Evolutionary conservation across 2,888 invertebrate species (phyloP), one percentile per base, ranked within the genome.

Genomic region (Lycophotia porphyrea): DNA sequence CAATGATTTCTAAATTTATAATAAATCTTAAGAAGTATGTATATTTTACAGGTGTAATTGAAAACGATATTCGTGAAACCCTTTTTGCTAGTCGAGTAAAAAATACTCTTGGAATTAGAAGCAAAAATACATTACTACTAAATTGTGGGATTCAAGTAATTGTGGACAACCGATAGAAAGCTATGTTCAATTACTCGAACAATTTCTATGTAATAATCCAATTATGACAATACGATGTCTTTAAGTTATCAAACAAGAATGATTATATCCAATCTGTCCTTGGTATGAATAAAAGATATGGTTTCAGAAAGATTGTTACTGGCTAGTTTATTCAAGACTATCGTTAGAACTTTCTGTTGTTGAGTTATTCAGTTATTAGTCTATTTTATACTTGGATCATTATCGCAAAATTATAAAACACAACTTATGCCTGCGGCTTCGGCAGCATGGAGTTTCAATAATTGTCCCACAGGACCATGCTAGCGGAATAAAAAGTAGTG

Each of bases 181-280:
- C 11, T 74, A 15, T 60, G 47, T 68, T 63, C 49, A 78, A 81
- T 85, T 75, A 81, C 21, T 42, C 47, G 4, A 39, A 27, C 60
- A 61, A 76, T 79, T 85, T 74, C 64, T 44, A 34, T 27, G 18
- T 81, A 74, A 76, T 65, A 74, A 74, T 64, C 76, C 80, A 77
- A 75, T 83, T 75, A 75, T 52, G 69, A 34, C 60, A 31, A 74
- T 80, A 73, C 18, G 21, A 60, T 55, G 47, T 71, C 42, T 44
- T 61, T 44, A 78, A 69, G 65, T 72, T 65, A 55, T 34, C 15
- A 52, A 61, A 68, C 55, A 78, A 69, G 21, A 71, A 63, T 68
- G 27, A 71, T 70, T 74, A 67, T 64, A 64, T 68, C 63, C 58
- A 67, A 63, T 52, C 44, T 27, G 47, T 60, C 70, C 69, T 79